Evolutionary conservation across 2,113 vertebrate species (phyloP).

Genomic region (Cranoglanis bouderius): DNA sequence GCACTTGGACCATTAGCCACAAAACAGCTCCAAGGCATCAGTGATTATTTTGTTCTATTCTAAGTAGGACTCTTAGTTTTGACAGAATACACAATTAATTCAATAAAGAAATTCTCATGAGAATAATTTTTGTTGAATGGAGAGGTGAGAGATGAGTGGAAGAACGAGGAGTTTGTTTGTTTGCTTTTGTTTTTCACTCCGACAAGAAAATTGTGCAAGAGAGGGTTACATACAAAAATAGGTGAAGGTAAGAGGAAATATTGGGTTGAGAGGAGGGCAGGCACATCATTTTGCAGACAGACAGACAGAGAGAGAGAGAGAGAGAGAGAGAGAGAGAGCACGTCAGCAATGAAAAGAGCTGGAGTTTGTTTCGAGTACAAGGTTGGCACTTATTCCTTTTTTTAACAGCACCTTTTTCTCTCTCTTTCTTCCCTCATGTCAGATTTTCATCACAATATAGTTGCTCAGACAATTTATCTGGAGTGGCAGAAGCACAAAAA

Average conservation of each 20-base stretch:
- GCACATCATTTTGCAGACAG: neutral
- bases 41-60: neutral
- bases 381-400: conserved; percentile 80
- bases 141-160: conserved; percentile 25
- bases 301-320: neutral
- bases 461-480: conserved; percentile 88
- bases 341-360: neutral
- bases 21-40: neutral
- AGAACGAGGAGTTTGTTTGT: neutral
- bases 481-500: conserved; percentile 80
- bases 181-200: conserved; percentile 42
- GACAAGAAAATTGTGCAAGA: conserved; percentile 38
- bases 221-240: conserved; percentile 11
- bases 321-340: conserved; percentile 13
- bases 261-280: neutral
- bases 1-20: neutral
- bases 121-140: neutral
- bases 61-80: neutral
- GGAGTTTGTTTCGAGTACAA: conserved; percentile 47
- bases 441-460: conserved; percentile 84
- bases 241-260: conserved; percentile 24
- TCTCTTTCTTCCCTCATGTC: conserved; percentile 69
- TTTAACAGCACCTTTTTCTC: conserved; percentile 32
- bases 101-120: neutral
- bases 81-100: neutral